Evolutionary conservation across 2,888 invertebrate genomes (phyloP).

Genomic region (Spilosoma lubricipeda): DNA sequence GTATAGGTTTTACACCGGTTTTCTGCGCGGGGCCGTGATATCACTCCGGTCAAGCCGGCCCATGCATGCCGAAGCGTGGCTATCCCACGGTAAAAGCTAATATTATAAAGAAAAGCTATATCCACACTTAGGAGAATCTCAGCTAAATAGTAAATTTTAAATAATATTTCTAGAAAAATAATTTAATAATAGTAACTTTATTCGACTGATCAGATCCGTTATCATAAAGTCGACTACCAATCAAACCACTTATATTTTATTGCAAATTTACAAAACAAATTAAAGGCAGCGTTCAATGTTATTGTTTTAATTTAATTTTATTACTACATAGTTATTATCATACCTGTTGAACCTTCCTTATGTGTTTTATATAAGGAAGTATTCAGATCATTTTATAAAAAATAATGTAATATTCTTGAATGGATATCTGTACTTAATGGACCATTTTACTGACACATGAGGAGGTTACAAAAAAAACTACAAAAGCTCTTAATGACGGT

Average conservation of each 20-base stretch:
- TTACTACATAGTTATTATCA: background rate
- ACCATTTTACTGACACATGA: no score
- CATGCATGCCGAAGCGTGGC: no score
- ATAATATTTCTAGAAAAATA: background rate
- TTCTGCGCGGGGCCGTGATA: no score
- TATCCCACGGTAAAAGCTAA: no score
- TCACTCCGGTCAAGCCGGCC: no score
- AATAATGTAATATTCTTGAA: no score
- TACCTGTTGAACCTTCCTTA: background rate
- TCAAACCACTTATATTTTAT: background rate
- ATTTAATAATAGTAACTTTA: background rate
- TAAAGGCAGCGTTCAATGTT: background rate
- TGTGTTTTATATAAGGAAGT: background rate
- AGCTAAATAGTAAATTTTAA: no score
- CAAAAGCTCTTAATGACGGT: no score
- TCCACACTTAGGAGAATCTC: no score
- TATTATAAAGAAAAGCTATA: no score
- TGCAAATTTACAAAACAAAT: background rate
- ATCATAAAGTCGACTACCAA: background rate
- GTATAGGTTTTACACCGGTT: no score
- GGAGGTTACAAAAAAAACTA: no score
- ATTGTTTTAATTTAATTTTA: background rate
- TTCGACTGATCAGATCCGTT: background rate
- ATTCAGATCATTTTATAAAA: background rate
- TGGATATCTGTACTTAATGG: background rate